Evolutionary conservation across 1,140 invertebrate genomes (phyloP), one percentile per base, ranked within the genome.

Genomic region (Bombus vancouverensis): DNA sequence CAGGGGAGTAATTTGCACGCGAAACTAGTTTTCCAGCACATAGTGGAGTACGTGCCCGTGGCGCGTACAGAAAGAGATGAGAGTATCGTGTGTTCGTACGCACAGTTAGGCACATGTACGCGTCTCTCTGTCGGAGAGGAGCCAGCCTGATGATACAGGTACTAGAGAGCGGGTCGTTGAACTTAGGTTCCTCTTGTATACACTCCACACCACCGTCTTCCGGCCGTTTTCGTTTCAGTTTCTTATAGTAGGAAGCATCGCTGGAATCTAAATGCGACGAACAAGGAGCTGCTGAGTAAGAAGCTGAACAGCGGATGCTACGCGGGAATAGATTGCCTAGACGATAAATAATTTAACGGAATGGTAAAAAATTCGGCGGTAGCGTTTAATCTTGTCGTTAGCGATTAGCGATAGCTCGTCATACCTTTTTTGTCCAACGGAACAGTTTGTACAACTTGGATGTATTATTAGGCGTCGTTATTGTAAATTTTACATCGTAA

Each of bases 91-190:
- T 74, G 88, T 76, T 81, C 37, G 88, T 81, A 85, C 81, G 80
- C 85, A 81, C 74, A 81, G 87, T 86, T 89, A 85, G 78, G 85
- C 77, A 77, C 84, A 73, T 70, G 75, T 71, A 75, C 80, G 65
- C 77, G 70, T 34, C 32, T 81, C 42, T 84, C 81, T 76, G 88
- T 53, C 74, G 62, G 88, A 85, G 86, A 85, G 72, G 74, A 90
- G 85, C 28, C 53, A 32, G 78, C 44, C 68, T 77, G 89, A 90
- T 90, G 88, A 89, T 90, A 89, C 88, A 89, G 88, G 88, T 89
- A 89, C 88, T 89, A 89, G 85, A 89, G 88, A 90, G 53, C 78
- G 47, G 80, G 88, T 89, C 88, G 80, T 89, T 89, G 88, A 87
- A 89, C 88, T 81, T 32, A 80, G 88, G 77, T 81, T 87, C 84